A percentile compares a stretch with the other conserved stretches of the same genome.
phyloP scores from a whole-genome alignment of 2,797 vertebrate species.

The Clarias pachynema region DNA sequence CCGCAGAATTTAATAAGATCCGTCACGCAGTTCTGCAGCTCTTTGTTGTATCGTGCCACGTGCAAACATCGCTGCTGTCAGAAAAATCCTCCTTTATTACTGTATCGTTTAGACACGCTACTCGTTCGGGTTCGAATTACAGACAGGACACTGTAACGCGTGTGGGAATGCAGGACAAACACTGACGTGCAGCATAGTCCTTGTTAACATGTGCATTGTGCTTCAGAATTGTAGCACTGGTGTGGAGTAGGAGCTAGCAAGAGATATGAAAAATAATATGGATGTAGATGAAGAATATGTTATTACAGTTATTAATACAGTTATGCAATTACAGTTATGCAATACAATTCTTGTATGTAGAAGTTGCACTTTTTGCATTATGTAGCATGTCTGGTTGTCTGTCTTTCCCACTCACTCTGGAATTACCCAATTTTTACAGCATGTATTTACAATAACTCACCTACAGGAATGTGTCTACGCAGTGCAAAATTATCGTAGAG shows the following conservation, averaged over 20 bases:
- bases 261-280: background rate
- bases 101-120: constrained; percentile 33
- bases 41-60: constrained; percentile 34
- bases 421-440: no score
- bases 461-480: background rate
- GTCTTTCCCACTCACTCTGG: background rate
- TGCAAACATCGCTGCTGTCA: constrained; percentile 31
- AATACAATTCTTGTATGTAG: background rate
- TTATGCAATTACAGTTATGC: background rate
- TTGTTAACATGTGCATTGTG: background rate
- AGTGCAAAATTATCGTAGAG: background rate
- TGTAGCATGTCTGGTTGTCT: background rate
- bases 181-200: background rate
- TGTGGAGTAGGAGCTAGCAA: background rate
- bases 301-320: no score
- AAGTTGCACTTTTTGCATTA: background rate
- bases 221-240: background rate
- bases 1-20: constrained; percentile 53
- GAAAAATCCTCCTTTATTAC: constrained; percentile 48
- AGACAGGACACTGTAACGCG: background rate
- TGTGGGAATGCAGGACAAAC: background rate
- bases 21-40: constrained; percentile 43
- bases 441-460: no score
- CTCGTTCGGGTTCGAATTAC: constrained; percentile 21
- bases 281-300: background rate